Evolutionary conservation across 2,888 invertebrate species (phyloP), one percentile per base, ranked within the genome.

Genomic region (Pimpla rufipes): DNA sequence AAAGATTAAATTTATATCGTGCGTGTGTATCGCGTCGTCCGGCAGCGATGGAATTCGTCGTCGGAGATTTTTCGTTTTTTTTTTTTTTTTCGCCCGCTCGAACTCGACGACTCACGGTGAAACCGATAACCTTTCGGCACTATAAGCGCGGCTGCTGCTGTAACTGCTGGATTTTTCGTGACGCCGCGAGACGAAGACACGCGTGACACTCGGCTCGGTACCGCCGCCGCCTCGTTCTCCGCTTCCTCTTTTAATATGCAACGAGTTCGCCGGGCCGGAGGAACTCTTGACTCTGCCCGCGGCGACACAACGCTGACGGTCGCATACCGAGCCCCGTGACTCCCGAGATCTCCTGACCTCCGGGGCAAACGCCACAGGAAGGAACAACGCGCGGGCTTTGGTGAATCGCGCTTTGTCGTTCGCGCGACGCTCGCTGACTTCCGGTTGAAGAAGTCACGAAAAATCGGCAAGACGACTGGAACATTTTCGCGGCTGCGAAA

Each of bases 191-290:
- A 59, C 57, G 6, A 59, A 68, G 87, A 88, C 86, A 83, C 88
- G 85, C 81, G 84, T 79, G 81, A 81, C 82, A 84, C 45, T 74
- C 73, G 45, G 75, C 47, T 73, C 84, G 77, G 77, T 83, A 85
- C 86, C 87, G 87, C 85, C n/a, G n/a, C n/a, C n/a, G n/a, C n/a
- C n/a, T n/a, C 87, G 78, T 76, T 74, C 84, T 87, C 86, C 86
- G 86, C 88, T 92, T 92, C 91, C 91, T 90, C 89, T 87, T 90
- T 92, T 90, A 92, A 92, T 92, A 93, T 92, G 91, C 91, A 92
- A 92, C 90, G 90, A 90, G 88, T 88, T 85, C 84, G 83, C 83
- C 81, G 55, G 85, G 83, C 74, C 82, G 81, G 40, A 82, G 73
- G 85, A 85, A 88, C 90, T 90, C 90, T 90, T 88, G 90, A 90